These are phyloP conservation scores for Euzophera pinguis DNA, from an alignment of 2,888 invertebrate species.

Conservation along the genomic window DNA sequence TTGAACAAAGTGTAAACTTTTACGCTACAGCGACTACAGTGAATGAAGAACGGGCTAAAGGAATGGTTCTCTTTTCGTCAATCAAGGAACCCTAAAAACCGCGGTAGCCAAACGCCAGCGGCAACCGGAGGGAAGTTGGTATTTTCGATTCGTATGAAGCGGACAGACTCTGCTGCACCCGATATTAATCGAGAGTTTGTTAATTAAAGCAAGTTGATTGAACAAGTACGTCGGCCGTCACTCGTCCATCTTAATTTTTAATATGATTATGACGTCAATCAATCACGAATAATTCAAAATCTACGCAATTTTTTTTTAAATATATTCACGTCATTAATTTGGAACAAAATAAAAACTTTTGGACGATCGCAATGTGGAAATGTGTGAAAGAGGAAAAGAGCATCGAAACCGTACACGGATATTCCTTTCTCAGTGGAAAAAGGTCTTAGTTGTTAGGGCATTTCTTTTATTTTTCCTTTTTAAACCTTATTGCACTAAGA, in stretches of 20 bases:
- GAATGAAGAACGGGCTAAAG: too few species aligned
- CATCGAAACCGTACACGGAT: too few species aligned
- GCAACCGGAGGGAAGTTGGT: slow-evolving; percentile 31
- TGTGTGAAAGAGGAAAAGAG: too few species aligned
- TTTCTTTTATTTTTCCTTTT: too few species aligned
- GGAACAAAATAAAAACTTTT: too few species aligned
- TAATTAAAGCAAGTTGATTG: slow-evolving; percentile 36
- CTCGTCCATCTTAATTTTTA: background rate
- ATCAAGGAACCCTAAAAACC: slow-evolving; percentile 25
- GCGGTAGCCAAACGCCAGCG: slow-evolving; percentile 31
- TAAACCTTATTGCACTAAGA: too few species aligned
- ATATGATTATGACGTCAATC: background rate
- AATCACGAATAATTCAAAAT: background rate
- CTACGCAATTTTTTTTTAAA: background rate
- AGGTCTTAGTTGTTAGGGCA: too few species aligned
- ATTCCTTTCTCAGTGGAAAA: too few species aligned
- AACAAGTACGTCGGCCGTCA: slow-evolving; percentile 19
- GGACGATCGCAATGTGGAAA: too few species aligned
- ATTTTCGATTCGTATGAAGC: slow-evolving; percentile 39
- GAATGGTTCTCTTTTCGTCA: too few species aligned
- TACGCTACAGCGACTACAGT: too few species aligned
- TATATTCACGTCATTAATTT: background rate
- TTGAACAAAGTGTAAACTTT: too few species aligned
- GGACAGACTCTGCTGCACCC: slow-evolving; percentile 34
- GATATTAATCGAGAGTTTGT: slow-evolving; percentile 33